Evolutionary conservation across 2,888 invertebrate genomes (phyloP).

Genomic region (Deroplatys truncata): DNA sequence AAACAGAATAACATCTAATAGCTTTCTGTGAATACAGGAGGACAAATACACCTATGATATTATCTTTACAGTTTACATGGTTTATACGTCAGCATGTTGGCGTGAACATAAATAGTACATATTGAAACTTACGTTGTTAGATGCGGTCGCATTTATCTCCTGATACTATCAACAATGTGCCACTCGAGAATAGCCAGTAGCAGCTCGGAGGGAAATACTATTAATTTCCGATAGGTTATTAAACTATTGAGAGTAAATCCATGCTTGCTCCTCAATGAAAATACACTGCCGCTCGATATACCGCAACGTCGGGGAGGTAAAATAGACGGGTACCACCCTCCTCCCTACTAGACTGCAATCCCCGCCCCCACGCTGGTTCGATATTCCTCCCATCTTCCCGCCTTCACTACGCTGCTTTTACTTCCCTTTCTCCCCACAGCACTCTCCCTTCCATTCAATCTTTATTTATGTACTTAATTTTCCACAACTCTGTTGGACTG

Average conservation of each 20-base stretch:
- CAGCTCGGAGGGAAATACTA: too few relatives aligned
- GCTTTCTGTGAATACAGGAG: too few relatives aligned
- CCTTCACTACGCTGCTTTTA: background rate
- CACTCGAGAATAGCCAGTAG: too few relatives aligned
- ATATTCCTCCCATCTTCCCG: slow-evolving; percentile 9
- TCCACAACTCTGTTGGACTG: background rate
- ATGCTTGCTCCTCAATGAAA: background rate
- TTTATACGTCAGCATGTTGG: too few relatives aligned
- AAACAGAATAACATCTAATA: too few relatives aligned
- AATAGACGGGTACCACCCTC: background rate
- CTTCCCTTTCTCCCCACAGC: background rate
- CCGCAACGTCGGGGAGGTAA: background rate
- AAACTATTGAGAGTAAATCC: background rate
- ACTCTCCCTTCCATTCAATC: background rate
- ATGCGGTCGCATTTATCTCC: too few relatives aligned
- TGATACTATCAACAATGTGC: too few relatives aligned
- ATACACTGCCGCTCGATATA: background rate
- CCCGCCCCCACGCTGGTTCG: background rate
- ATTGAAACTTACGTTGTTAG: too few relatives aligned
- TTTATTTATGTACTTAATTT: background rate
- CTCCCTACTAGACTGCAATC: background rate
- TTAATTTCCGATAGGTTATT: background rate
- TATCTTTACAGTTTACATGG: too few relatives aligned
- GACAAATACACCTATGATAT: too few relatives aligned
- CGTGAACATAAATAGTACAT: too few relatives aligned